A percentile compares a stretch with the other conserved stretches of the same genome.
Evolutionary conservation across 1,140 invertebrate genomes (phyloP).

Genomic region (Stenopsyche tienmushanensis): DNA sequence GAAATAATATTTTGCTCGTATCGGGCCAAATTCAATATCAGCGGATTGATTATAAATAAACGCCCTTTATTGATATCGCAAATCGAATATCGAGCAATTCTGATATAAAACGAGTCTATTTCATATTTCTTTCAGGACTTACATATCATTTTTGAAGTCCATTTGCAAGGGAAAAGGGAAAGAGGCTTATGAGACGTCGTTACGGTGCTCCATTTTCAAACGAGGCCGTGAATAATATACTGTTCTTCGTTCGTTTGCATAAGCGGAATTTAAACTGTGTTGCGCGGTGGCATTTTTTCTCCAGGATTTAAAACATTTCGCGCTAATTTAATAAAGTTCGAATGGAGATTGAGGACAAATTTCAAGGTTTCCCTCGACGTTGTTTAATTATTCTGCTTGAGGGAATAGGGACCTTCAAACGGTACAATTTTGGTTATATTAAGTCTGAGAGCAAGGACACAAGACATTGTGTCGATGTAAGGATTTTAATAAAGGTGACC

Average conservation of each 20-base stretch:
- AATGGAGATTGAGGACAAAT: no score
- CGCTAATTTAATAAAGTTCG: no score
- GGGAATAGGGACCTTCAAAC: background rate
- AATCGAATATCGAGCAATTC: background rate
- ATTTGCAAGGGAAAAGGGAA: background rate
- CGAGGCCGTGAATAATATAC: background rate
- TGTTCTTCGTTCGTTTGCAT: background rate
- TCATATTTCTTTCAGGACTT: background rate
- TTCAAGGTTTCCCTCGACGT: background rate
- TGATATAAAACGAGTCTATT: background rate
- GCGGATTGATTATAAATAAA: no score
- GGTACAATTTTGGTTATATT: background rate
- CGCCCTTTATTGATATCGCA: no score
- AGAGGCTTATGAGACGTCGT: background rate
- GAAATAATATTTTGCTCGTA: background rate
- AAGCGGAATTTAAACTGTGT: background rate
- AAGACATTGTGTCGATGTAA: background rate
- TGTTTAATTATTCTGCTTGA: background rate
- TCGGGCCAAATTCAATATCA: background rate
- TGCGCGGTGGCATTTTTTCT: background rate
- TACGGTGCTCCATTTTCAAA: background rate
- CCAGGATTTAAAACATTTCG: background rate
- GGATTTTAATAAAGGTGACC: background rate
- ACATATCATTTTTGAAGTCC: background rate
- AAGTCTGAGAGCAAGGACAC: no score